Evolutionary conservation across 1,140 invertebrate genomes (phyloP), one percentile per base, ranked within the genome.

Genomic region (Wiebesia pumilae): DNA sequence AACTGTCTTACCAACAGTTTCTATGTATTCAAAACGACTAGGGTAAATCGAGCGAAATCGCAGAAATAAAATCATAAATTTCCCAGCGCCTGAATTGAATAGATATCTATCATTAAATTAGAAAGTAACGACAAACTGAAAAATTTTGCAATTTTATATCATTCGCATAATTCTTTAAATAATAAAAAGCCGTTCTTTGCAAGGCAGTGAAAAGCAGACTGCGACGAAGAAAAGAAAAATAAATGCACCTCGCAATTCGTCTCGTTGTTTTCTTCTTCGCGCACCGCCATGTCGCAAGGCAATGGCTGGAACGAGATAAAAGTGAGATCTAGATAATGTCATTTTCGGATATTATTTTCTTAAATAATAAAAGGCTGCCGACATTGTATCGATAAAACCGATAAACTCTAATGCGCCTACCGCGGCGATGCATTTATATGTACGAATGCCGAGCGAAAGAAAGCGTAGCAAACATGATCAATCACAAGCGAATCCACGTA

Each of bases 181-280:
- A 43, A 75, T 19, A 75, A 75, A 73, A 73, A 73, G 6, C 71
- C 35, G 7, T 6, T 14, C 30, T 1, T 35, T 16, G 73, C 24
- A 6, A 40, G 73, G 21, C 21, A 40, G 12, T n/a, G 73, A 21
- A 35, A 43, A 7, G 38, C 10, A 27, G 3, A 21, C 24, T 16
- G 19, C 38, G 33, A 21, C 1, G 71, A 40, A 71, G 67, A 33
- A n/a, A 40, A 21, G 3, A 84, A 83, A 84, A 87, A 84, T 62
- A 88, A 83, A 40, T 24, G 71, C 33, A 0, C 71, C 71, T 40
- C 71, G 38, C 19, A 24, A 33, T 35, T 12, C 43, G 43, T 12
- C 4, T 7, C 43, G 43, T 12, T 47, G 43, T 47, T n/a, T n/a
- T n/a, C n/a, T n/a, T n/a, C n/a, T n/a, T 47, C 43, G 43, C 43